Base-by-base conservation (phyloP, 2,797 vertebrate species). In the Setipinna tenuifilis region DNA sequence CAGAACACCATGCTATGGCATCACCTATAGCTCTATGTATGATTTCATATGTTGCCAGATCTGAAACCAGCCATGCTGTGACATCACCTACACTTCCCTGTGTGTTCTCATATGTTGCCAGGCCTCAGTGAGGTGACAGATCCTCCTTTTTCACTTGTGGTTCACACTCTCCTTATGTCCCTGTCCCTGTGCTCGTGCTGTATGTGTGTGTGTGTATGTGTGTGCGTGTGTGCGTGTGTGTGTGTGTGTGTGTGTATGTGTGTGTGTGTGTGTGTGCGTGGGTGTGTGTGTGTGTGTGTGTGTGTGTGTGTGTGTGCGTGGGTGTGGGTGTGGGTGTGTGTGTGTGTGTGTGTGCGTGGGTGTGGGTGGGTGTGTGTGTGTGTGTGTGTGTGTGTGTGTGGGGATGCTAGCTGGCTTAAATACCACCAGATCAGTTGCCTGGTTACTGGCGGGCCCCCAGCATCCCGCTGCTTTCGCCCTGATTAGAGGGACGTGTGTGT, bases 401-500 rank as follows among this genome's bases (percentile, higher is more conserved):
- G n/a, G n/a, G n/a, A n/a, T n/a, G n/a, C n/a, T n/a, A n/a, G n/a
- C n/a, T n/a, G n/a, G 7, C n/a, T n/a, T 81, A 57, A 46, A 82
- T 65, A 31, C 28, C 81, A 58, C 6, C 31, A 44, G 50, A 82
- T 17, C 58, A 81, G 85, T 85, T 54, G 85, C 61, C 68, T 71
- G 81, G 85, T 71, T 71, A 57, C 44, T 9, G 62, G 58, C 31
- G n/a, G 80, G 41, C 61, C 61, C 28, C 31, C 25, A 71, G 65
- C 65, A 16, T 17, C 25, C 80, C 25, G 78, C 84, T 85, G 84
- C 54, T 14, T 59, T 62, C 71, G 44, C 35, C 54, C 81, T 82
- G 61, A 85, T 71, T 85, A 71, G 65, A 82, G 85, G 81, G 81
- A 31, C 46, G 19, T n/a, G 41, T 57, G 19, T 44, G 62, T 57